Base-by-base conservation (phyloP, 2,797 vertebrate genomes). In the Rhabdophis nuchalis region DNA sequence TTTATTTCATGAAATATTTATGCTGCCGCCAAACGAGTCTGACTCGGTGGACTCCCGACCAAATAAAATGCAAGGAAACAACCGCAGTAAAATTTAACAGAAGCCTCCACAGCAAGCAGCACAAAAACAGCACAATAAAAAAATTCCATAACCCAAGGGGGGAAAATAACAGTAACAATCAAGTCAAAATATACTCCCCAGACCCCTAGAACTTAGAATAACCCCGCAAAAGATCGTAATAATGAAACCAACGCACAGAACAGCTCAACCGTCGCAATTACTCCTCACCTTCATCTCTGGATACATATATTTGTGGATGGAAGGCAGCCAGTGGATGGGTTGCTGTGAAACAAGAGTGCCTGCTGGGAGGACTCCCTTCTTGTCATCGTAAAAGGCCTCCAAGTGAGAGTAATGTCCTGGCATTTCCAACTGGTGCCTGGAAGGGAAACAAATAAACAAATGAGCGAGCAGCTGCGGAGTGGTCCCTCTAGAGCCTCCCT, bases 301-400 rank as follows among this genome's bases (percentile, higher is more conserved):
- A 91, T 99, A 99, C 99, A 99, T 99, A 93, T 99, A 98, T 96
- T 98, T 98, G 97, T 99, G 99, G 96, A 99, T 98, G 86, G 98
- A 97, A 0, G 99, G 98, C 72, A 98, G 97, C 98, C 96, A 99
- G 96, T 97, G 97, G 77, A 98, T 97, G 7, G 98, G 98, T 0
- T 98, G 98, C 96, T 98, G 98, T 94, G 97, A 97, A 27, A 97
- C 97, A 53, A 98, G 95, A 57, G 98, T 96, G 50, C 98, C 98
- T 5, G 97, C 95, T 0, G 98, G 98, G 56, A 99, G 98, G 90
- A 99, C 97, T 1, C 98, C 99, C 95, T 99, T 99, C 97, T 99
- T 99, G 95, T 99, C 99, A 93, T 99, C 99, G 2, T 99, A 99
- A 96, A 99, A 99, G 0, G 99, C 99, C 95, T 99, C 99, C 94